These are phyloP conservation scores for Leucopsar rothschildi DNA, from an alignment of 2,113 vertebrate genomes.

Conservation along the genomic window DNA sequence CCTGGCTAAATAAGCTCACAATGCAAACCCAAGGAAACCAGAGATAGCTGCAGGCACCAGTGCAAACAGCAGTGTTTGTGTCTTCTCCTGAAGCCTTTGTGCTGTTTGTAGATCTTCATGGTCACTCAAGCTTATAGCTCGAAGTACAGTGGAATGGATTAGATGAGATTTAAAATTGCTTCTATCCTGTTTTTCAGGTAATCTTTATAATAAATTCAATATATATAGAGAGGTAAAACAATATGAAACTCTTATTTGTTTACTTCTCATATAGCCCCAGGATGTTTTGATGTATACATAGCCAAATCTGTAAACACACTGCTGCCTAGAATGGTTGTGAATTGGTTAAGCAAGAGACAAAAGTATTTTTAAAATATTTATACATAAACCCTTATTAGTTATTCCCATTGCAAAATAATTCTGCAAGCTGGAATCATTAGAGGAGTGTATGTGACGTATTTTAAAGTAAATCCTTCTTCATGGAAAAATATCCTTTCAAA, in stretches of 20 bases:
- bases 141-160: not conserved
- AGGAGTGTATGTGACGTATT: not conserved
- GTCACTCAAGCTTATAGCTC: not conserved
- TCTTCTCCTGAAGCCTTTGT: not conserved
- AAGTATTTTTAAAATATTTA: not conserved
- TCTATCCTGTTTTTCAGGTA: not conserved
- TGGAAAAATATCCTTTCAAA: not conserved
- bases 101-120: not conserved
- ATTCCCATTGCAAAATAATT: slow-evolving; percentile 1
- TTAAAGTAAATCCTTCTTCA: not conserved
- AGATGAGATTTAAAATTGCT: not conserved
- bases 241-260: not conserved
- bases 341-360: not conserved
- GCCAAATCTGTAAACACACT: not conserved
- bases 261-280: not conserved
- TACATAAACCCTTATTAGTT: not conserved
- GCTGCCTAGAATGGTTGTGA: not conserved
- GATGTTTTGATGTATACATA: not conserved
- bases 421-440: not conserved
- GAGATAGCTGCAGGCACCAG: not conserved
- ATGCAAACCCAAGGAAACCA: not conserved
- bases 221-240: not conserved
- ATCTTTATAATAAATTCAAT: not conserved
- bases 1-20: slow-evolving; percentile 16
- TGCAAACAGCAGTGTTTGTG: not conserved